Conservation (phyloP, 2,113 vertebrate species). For the Bubo bubo region DNA sequence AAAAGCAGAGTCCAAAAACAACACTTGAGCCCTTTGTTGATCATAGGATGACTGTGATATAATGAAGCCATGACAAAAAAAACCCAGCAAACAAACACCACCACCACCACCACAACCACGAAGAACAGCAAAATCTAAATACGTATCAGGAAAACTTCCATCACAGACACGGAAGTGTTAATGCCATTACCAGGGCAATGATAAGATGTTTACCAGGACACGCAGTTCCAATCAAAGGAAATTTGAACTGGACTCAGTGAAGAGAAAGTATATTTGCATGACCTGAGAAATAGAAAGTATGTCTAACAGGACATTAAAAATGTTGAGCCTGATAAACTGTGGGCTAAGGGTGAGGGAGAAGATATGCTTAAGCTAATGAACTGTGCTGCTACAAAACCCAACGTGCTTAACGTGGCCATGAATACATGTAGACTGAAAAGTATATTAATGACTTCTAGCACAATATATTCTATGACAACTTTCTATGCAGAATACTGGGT, state of each 20-base stretch:
- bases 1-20: background rate
- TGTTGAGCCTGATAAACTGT: background rate
- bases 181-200: background rate
- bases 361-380: background rate
- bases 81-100: too few species aligned
- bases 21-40: background rate
- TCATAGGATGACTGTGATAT: background rate
- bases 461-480: background rate
- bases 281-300: background rate
- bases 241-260: background rate
- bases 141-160: background rate
- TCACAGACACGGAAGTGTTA: background rate
- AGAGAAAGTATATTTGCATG: background rate
- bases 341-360: background rate
- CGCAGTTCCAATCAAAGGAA: background rate
- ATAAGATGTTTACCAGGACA: background rate
- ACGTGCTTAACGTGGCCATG: background rate
- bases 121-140: background rate
- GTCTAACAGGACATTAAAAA: background rate
- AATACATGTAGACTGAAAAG: background rate
- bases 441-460: background rate
- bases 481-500: background rate
- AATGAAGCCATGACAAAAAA: background rate
- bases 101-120: background rate
- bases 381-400: background rate